Conservation (phyloP, 2,113 vertebrate species). For the Hiodon alosoides region DNA sequence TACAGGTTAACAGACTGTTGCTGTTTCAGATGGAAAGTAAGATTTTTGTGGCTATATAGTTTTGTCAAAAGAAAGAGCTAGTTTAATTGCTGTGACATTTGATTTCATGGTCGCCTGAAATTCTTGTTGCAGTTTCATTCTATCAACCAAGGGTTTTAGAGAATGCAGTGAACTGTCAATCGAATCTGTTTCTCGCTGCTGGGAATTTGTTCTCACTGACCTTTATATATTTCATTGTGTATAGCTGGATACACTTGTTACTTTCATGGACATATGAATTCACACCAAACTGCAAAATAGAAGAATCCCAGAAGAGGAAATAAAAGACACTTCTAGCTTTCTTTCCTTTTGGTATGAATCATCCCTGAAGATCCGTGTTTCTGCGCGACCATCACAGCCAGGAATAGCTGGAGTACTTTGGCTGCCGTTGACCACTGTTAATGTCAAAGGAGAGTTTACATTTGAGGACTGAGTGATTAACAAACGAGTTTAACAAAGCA, state of each 20-base stretch:
- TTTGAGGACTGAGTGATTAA: too few relatives aligned
- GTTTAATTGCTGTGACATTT: not conserved
- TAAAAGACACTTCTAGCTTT: not conserved
- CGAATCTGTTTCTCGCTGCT: not conserved
- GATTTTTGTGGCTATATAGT: too few relatives aligned
- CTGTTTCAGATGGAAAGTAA: too few relatives aligned
- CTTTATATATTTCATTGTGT: slow-evolving; percentile 10
- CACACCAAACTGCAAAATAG: not conserved
- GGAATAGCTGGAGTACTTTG: not conserved
- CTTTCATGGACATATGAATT: not conserved
- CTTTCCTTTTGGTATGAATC: slow-evolving; percentile 5
- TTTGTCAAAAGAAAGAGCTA: not conserved
- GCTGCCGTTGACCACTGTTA: slow-evolving; percentile 4
- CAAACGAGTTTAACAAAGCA: too few relatives aligned
- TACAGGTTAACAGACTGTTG: too few relatives aligned
- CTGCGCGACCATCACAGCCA: slow-evolving; percentile 1
- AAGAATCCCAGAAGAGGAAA: not conserved
- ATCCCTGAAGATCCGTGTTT: slow-evolving; percentile 8
- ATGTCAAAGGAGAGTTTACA: not conserved
- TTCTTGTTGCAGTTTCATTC: not conserved
- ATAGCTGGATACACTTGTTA: slow-evolving; percentile 4
- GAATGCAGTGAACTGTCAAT: not conserved
- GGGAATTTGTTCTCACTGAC: slow-evolving; percentile 8
- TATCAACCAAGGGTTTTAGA: not conserved
- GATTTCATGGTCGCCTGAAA: not conserved